Evolutionary conservation across 2,113 vertebrate genomes (phyloP).

Genomic region (Siniperca knerii): DNA sequence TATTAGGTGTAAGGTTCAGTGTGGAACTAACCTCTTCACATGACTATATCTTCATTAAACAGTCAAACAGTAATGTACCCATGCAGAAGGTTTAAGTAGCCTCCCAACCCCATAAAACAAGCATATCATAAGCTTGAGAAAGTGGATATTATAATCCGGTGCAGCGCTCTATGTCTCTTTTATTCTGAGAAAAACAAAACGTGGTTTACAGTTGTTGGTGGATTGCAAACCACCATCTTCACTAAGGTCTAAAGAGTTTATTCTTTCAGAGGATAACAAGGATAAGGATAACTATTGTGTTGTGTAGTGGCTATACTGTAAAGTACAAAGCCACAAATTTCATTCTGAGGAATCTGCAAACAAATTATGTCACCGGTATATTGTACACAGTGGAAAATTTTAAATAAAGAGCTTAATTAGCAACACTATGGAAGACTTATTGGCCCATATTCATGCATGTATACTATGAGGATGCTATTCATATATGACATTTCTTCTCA

Average conservation of each 20-base stretch:
- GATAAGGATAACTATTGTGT: too few species aligned
- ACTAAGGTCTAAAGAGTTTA: too few species aligned
- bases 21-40: neutral
- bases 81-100: neutral
- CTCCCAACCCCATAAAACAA: neutral
- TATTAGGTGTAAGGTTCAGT: neutral
- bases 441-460: neutral
- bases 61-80: slow-evolving; percentile 1
- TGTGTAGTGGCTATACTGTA: too few species aligned
- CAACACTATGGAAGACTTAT: neutral
- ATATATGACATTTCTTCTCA: neutral
- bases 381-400: neutral
- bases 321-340: too few species aligned
- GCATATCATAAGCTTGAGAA: neutral
- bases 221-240: too few species aligned
- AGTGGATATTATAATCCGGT: neutral
- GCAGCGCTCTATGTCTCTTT: neutral
- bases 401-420: neutral
- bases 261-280: too few species aligned
- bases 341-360: too few species aligned
- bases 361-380: too few species aligned
- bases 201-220: too few species aligned
- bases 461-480: neutral
- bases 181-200: neutral
- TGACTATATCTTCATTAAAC: slow-evolving; percentile 2